Evolutionary conservation across 92 coral and sea anemone species (phyloP), one percentile per base, ranked within the genome.

Genomic region (Palythoa grandis): DNA sequence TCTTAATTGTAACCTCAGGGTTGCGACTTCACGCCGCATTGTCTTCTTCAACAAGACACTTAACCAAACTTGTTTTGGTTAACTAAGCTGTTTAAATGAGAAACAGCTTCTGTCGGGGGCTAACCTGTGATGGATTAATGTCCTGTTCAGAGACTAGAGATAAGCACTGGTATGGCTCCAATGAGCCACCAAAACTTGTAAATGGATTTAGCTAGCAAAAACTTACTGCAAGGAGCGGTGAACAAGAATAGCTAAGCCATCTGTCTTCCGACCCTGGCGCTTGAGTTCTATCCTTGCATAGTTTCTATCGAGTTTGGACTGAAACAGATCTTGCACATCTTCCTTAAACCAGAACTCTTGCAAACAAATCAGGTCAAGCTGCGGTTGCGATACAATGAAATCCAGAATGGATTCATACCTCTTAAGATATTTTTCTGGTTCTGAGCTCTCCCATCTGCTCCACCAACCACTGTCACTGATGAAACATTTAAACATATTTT

Each of bases 341-440:
- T 92, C 92, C 67, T 90, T 90, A 83, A 97, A 97, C 99, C 99
- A 97, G 56, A 91, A 97, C 77, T 97, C 99, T 79, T 97, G 99
- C 35, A 97, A 86, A 74, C 99, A 97, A 5, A 95, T 85, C 14
- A 96, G 88, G 79, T 97, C 91, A 23, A 92, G 87, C 38, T 84
- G 83, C 6, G 96, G 94, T 52, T 97, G 92, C 9, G 90, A 86
- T 22, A 92, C 69, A 14, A 97, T 90, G 37, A 95, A 88, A 52
- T 95, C 87, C 22, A 90, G 88, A 70, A 97, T 93, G 11, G 91
- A 88, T 67, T 89, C 92, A 83, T 87, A 92, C 73, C 99, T 84
- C 38, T 92, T 91, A 50, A 97, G 76, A 74, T 97, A 97, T 1
- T 93, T 89, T 37, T 84, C 86, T n/a, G 99, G 99, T 39, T 86